Conservation (phyloP, 2,113 vertebrate species). For the Microtus richardsoni region DNA sequence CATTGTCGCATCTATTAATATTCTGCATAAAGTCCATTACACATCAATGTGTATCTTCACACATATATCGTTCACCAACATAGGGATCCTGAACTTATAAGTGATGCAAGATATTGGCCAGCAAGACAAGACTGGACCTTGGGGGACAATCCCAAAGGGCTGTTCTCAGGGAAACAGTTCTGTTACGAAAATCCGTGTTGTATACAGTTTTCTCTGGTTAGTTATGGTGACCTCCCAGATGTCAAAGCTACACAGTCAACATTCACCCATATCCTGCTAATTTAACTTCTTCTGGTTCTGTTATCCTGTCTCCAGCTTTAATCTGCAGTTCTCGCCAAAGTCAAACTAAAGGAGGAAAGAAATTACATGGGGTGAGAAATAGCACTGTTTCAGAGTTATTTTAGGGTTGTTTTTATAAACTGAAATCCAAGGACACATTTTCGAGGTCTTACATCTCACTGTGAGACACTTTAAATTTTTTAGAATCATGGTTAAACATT, state of each 20-base stretch:
- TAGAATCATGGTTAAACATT: not conserved
- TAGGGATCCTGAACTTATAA: not conserved
- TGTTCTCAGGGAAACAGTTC: not conserved
- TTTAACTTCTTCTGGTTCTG: not conserved
- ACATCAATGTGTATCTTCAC: not conserved
- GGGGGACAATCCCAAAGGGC: not conserved
- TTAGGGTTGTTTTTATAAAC: not conserved
- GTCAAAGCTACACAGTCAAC: not conserved
- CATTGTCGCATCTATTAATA: not conserved
- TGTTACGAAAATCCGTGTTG: not conserved
- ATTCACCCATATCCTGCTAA: accelerated
- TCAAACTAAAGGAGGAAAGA: not conserved
- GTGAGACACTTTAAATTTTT: not conserved
- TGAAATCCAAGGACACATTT: slow-evolving; percentile 20
- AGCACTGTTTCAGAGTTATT: not conserved
- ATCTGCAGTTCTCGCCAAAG: not conserved
- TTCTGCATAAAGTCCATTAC: not conserved
- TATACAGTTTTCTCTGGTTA: not conserved
- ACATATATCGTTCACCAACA: not conserved
- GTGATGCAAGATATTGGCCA: not conserved
- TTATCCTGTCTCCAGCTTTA: not conserved
- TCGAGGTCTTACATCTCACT: not conserved
- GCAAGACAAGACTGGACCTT: not conserved
- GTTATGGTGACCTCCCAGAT: not conserved
- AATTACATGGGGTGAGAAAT: not conserved